Evolutionary conservation across 1,140 invertebrate genomes (phyloP), one percentile per base, ranked within the genome.

Genomic region (Drosophila azteca): DNA sequence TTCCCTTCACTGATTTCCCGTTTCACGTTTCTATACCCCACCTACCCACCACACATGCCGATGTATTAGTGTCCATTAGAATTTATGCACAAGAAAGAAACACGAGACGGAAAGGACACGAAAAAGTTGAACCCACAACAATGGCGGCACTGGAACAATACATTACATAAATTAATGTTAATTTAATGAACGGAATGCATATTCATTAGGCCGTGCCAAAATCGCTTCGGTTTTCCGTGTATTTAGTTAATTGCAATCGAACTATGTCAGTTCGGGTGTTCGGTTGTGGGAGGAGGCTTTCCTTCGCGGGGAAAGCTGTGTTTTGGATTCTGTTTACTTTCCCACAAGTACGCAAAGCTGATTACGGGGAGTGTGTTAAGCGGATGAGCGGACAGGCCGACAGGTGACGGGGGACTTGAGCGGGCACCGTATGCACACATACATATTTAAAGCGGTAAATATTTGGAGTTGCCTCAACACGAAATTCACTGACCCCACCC

Each of bases 201-300:
- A 87, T 87, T 87, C 82, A 88, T 82, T 88, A 75, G 62, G 39
- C 51, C 41, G 52, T 76, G 57, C 52, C 61, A 51, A 67, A 65
- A 75, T 53, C 75, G 52, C 55, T 79, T 63, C 49, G 54, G 20
- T 31, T 54, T 52, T 58, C 71, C 70, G 51, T 44, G 75, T 82
- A 79, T 87, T 87, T 79, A 87, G 83, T 87, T 87, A 87, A 87
- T 87, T 88, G 83, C 82, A 87, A 87, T 88, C 63, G 80, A 87
- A 72, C 60, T 71, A 26, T 39, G 49, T 45, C 62, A 15, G 4
- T 11, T 17, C 4, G 15, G 5, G 35, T 26, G 66, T 29, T 35
- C 26, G 48, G 53, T 13, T 22, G 46, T 3, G 50, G 50, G 51
- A 17, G 6, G 17, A 6, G 9, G 13, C 26, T 63, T 65, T 52